A percentile compares a stretch with the other conserved stretches of the same genome.
phyloP scores from a whole-genome alignment of 2,888 invertebrate species.

The Zootermopsis nevadensis region DNA sequence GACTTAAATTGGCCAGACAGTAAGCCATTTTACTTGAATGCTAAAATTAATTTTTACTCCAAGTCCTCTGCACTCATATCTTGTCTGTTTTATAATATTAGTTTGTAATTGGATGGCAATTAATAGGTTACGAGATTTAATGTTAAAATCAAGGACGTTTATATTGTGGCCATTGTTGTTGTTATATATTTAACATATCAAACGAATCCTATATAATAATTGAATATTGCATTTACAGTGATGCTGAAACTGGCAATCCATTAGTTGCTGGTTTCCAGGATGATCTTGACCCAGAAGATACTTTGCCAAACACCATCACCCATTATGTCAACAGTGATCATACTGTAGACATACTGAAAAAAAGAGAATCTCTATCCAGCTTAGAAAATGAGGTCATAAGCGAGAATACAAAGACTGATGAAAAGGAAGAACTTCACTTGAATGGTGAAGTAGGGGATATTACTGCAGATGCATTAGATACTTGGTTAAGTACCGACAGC shows the following conservation, averaged over 20 bases:
- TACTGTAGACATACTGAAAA: background rate
- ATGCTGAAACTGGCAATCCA: slow-evolving; percentile 78
- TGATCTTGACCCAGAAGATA: slow-evolving; percentile 79
- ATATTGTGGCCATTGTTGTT: too few relatives aligned
- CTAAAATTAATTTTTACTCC: too few relatives aligned
- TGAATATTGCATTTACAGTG: slow-evolving; percentile 64
- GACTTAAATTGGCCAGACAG: too few relatives aligned
- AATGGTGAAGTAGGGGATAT: slow-evolving; percentile 47
- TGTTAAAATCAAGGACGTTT: too few relatives aligned
- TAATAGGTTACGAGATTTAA: too few relatives aligned
- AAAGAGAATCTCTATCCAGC: slow-evolving; percentile 45
- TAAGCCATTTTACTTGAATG: too few relatives aligned
- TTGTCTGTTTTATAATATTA: too few relatives aligned
- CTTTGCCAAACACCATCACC: slow-evolving; percentile 4
- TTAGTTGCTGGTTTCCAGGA: slow-evolving; percentile 87
- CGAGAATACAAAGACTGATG: slow-evolving; percentile 45
- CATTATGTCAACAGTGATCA: background rate
- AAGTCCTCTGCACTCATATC: too few relatives aligned
- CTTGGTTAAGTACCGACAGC: slow-evolving; percentile 75
- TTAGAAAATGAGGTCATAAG: slow-evolving; percentile 51
- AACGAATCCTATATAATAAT: too few relatives aligned
- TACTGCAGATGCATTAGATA: slow-evolving; percentile 63
- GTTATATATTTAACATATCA: too few relatives aligned
- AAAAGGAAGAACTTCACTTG: slow-evolving; percentile 25
- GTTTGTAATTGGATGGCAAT: too few relatives aligned